Base-by-base conservation (phyloP, 2,888 invertebrate species). In the Ptilodon capucinus region DNA sequence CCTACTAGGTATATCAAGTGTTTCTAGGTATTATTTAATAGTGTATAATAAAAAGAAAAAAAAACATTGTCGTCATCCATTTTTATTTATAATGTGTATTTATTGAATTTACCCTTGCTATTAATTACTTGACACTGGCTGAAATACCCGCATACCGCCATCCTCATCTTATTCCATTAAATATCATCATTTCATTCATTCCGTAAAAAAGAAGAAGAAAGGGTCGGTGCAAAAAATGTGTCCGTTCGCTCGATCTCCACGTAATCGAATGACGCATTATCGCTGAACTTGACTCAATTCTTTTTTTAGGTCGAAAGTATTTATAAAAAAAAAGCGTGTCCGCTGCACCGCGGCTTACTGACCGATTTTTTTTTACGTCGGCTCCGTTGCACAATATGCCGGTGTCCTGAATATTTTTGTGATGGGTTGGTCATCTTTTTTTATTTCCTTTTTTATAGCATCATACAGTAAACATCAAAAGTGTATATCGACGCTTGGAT, bases 241-340 rank as follows among this genome's bases (percentile, higher is more conserved):
- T 5, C 14, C 32, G 32, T 5, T 32, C 32, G 5, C 39, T 46
- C 36, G 17, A 41, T 34, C 23, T 16, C 42, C 34, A 60, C 64
- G 60, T 66, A 54, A 61, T 47, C 48, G 52, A 40, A 54, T 72
- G 74, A 74, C 69, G 69, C 66, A 67, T 57, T 68, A 63, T 66
- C 69, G 60, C 56, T 75, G 85, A 86, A 84, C 86, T 86, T 86
- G 86, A 79, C 85, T 84, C 54, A 56, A 45, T 73, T 73, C 49
- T 74, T 67, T 74, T 81, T 81, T 76, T 71, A 63, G 76, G 73
- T 67, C 73, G 68, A 52, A 55, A 50, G 40, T 56, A 51, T 56
- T 40, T 57, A 54, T 62, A 60, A 54, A 65, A 66, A 68, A 64
- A 67, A 55, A 57, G 59, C 14, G 18, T 43, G 17, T 2, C 53